A percentile compares a stretch with the other conserved stretches of the same genome.
Conservation (phyloP, 2,113 vertebrate genomes). For the Rissa tridactyla region DNA sequence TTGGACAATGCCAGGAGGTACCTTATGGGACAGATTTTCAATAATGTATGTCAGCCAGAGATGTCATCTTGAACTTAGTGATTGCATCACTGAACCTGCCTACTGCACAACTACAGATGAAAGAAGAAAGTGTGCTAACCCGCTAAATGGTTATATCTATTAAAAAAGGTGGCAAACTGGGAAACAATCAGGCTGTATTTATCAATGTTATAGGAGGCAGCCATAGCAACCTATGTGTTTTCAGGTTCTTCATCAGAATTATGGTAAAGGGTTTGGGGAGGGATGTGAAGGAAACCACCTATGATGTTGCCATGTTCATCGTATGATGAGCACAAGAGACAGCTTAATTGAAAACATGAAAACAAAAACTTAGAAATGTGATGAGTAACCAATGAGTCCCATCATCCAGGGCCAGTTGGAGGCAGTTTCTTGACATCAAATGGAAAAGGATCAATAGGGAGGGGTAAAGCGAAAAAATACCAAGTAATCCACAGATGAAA, state of each 20-base stretch:
- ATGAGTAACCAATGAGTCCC: not conserved
- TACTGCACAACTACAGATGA: not conserved
- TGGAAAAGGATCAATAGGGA: not conserved
- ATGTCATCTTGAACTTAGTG: rapidly evolving
- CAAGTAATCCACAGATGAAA: not conserved
- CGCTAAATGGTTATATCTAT: not conserved
- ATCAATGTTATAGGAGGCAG: not conserved
- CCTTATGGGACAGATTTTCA: rapidly evolving
- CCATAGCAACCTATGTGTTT: not conserved
- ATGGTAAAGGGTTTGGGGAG: not conserved
- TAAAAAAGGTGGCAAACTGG: not conserved
- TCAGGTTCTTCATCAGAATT: not conserved
- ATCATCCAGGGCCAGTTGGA: not conserved
- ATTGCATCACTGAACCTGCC: not conserved
- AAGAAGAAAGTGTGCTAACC: not conserved
- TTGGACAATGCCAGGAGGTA: rapidly evolving
- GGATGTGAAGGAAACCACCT: not conserved
- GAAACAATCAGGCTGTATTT: not conserved
- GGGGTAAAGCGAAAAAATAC: not conserved
- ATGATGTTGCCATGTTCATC: rapidly evolving
- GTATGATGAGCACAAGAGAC: not conserved
- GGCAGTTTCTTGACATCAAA: not conserved
- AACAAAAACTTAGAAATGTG: not conserved
- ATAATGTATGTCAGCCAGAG: rapidly evolving
- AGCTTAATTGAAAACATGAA: not conserved